Evolutionary conservation across 1,140 invertebrate species (phyloP).

Genomic region (Rhagoletis zephyria): DNA sequence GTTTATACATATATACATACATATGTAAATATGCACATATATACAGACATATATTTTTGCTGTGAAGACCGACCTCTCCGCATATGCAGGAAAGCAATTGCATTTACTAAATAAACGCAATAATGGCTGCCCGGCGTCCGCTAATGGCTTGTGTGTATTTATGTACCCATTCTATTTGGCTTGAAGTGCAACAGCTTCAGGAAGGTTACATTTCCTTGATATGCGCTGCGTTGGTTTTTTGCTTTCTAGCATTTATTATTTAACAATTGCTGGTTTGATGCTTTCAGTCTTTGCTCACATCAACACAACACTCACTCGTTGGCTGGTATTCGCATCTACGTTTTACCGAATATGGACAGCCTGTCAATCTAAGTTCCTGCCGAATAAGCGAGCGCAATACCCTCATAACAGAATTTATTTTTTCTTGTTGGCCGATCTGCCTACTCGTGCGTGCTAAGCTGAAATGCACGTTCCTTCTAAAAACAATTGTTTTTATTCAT

Average conservation of each 20-base stretch:
- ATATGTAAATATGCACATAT: background rate
- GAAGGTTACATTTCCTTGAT: constrained; percentile 56
- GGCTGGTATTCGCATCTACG: background rate
- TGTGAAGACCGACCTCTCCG: background rate
- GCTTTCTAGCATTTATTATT: constrained; percentile 36
- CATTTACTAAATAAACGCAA: constrained; percentile 29
- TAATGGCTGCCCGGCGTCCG: background rate
- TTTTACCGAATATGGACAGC: background rate
- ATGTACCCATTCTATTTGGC: background rate
- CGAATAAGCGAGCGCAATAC: background rate
- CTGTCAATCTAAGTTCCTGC: background rate
- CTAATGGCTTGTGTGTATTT: background rate
- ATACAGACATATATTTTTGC: background rate
- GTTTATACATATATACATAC: background rate
- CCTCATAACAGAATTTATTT: background rate
- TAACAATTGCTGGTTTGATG: constrained; percentile 3
- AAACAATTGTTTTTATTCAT: background rate
- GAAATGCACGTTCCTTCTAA: background rate
- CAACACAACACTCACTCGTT: background rate
- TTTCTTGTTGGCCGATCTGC: background rate
- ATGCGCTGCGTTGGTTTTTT: background rate
- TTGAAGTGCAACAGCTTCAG: constrained; percentile 44
- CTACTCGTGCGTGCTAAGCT: background rate
- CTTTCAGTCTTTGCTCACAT: background rate
- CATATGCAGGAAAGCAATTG: constrained; percentile 2